Base-by-base conservation (phyloP, 1,140 invertebrate genomes). In the Agrilus planipennis region DNA sequence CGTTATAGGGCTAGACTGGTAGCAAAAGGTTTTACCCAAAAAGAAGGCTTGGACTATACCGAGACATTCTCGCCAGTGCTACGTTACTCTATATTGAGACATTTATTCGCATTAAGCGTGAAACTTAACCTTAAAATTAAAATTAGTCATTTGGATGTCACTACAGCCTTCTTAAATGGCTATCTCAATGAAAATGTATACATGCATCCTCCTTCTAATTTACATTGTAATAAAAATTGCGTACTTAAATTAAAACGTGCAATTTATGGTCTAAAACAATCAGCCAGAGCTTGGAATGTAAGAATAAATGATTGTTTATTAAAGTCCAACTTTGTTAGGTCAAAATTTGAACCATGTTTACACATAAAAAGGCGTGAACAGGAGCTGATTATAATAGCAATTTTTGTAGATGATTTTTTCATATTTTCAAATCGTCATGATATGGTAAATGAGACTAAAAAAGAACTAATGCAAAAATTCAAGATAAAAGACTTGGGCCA, bases 221-320 rank as follows among this genome's bases (percentile, higher is more conserved):
- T 42, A 28, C 14, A 34, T 10, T 29, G 6, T 42, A 32, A 55
- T 27, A 45, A 50, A 38, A 46, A 52, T 22, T 37, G 54, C 41
- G 55, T 67, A 19, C 61, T 54, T 46, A 34, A 38, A 30, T 39
- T 65, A 29, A 54, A 57, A 30, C 50, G 44, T 41, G 45, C 45
- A 2, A 40, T 63, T 11, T 63, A 63, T 53, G 57, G 59, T 7
- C 42, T 64, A 20, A 60, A 59, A 43, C 63, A 71, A 46, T 55
- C 61, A 15, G 53, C 61, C 15, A 46, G 57, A 19, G 50, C 46
- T 10, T 69, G 62, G 62, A 59, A 67, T 44, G 49, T 57, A 14
- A 57, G 52, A 44, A 30, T 60, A 10, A n/a, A 43, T 41, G 30
- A 19, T 20, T 10, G 21, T 37, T 29, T 42, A 10, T 12, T 18